Evolutionary conservation across 2,113 vertebrate species (phyloP).

Genomic region (Marmota flaviventris): DNA sequence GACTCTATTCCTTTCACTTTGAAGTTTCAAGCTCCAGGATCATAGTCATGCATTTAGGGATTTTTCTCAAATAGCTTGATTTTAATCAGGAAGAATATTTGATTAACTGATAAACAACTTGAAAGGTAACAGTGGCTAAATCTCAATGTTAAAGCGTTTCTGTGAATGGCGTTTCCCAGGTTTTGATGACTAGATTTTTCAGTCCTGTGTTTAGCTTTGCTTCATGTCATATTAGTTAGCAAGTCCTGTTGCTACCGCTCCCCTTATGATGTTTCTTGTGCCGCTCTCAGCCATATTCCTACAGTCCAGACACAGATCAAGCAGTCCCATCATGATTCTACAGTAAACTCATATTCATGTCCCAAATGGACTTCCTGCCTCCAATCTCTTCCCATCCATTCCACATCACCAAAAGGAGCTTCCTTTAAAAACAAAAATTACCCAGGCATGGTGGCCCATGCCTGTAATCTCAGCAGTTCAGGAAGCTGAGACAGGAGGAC

Average conservation of each 20-base stretch:
- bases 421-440: neutral
- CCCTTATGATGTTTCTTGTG: neutral
- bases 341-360: neutral
- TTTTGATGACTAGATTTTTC: neutral
- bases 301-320: neutral
- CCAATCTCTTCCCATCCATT: neutral
- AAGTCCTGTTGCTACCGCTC: neutral
- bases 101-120: neutral
- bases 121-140: neutral
- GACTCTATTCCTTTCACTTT: neutral
- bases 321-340: neutral
- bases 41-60: neutral
- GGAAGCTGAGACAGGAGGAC: no score
- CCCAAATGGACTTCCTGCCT: neutral
- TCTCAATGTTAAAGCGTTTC: neutral
- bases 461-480: no score
- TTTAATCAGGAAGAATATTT: constrained; percentile 15
- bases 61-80: constrained; percentile 25
- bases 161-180: neutral
- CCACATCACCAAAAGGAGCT: neutral
- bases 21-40: neutral
- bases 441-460: neutral
- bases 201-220: neutral
- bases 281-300: neutral
- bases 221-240: neutral